A percentile compares a stretch with the other conserved stretches of the same genome.
Conservation (phyloP, 2,888 invertebrate genomes). For the Mantis religiosa region DNA sequence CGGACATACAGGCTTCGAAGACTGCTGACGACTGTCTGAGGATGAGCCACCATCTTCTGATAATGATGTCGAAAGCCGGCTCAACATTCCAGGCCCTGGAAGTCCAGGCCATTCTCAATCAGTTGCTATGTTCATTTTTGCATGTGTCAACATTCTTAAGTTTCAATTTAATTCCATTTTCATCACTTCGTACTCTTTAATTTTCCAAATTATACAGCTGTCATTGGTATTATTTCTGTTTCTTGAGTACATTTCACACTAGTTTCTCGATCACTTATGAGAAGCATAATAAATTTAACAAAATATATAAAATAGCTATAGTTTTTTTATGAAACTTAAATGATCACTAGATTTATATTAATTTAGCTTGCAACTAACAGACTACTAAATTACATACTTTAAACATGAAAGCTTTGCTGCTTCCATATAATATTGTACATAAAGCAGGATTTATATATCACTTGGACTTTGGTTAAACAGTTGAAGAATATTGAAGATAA, state of each 20-base stretch:
- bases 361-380: no score
- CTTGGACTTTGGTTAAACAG: no score
- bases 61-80: not conserved
- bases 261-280: not conserved
- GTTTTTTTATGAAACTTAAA: no score
- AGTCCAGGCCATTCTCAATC: constrained; percentile 30
- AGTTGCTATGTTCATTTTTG: constrained; percentile 1
- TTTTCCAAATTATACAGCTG: not conserved
- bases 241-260: not conserved
- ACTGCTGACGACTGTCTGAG: not conserved
- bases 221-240: not conserved
- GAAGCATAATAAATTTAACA: not conserved
- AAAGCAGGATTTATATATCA: no score
- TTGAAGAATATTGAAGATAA: no score
- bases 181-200: not conserved
- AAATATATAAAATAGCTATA: no score
- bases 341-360: no score
- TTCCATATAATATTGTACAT: no score
- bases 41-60: constrained; percentile 18
- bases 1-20: constrained; percentile 37
- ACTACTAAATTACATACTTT: no score
- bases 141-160: not conserved
- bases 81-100: constrained; percentile 26
- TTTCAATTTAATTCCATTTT: not conserved
- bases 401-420: no score